Evolutionary conservation across 2,113 vertebrate genomes (phyloP), one percentile per base, ranked within the genome.

Genomic region (Centropus bengalensis): DNA sequence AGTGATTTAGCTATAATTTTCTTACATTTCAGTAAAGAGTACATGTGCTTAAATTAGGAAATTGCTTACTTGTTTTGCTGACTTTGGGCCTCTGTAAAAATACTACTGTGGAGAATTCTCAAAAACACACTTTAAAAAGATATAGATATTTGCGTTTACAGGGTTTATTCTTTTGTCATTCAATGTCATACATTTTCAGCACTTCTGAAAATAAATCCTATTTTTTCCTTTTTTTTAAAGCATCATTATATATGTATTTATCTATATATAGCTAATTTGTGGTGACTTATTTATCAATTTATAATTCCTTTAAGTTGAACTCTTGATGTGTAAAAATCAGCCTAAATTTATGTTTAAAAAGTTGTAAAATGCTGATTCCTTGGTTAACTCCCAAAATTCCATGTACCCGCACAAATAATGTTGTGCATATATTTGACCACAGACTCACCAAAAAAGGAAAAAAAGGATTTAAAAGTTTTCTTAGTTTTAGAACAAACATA

Each of bases 371-470:
- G 54, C 9, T 3, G 8, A 27, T 70, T 84, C 14, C 24, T 88
- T 66, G 24, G 9, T 21, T 56, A 20, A 47, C 13, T 58, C 38
- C 23, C 14, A 14, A 88, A 42, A 59, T 62, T 58, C 32, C 14
- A 38, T 13, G 17, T 30, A 23, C 0, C 1, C 3, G 6, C 1
- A 10, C 12, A 88, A 73, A 56, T 8, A 74, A 47, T 7, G 40
- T 56, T 36, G 36, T 36, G 36, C 9, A 36, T 36, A 36, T 62
- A 36, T 69, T 58, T 82, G 28, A 74, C 45, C 60, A 45, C 6
- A 92, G 7, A 32, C 14, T 77, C 32, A 51, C 4, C 30, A 62
- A 40, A 24, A 27, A 12, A n/a, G 2, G n/a, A 32, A 40, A 40
- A 32, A 33, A 38, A 44, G 15, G 5, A 55, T 47, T 51, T 85